phyloP scores from a whole-genome alignment of 2,113 vertebrate genomes.

The Chloroceryle aenea region DNA sequence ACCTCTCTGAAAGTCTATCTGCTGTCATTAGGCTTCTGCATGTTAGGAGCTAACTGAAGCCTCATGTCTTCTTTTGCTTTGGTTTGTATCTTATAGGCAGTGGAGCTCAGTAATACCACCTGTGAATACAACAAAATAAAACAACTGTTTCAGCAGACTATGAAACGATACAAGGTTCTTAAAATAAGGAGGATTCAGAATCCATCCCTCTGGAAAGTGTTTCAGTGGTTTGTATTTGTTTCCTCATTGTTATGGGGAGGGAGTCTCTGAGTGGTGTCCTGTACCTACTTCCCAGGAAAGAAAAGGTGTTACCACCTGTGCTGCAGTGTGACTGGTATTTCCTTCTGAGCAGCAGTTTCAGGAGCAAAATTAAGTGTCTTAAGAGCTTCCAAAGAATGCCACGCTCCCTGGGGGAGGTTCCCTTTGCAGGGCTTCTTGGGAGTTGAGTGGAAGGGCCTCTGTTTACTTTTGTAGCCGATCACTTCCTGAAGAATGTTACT shows the following conservation, averaged over 20 bases:
- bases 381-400: background rate
- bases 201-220: constrained; percentile 81
- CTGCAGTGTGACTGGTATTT: background rate
- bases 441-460: background rate
- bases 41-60: background rate
- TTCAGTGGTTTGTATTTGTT: constrained; percentile 83
- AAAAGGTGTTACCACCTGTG: background rate
- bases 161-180: constrained; percentile 75
- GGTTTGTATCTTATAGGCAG: constrained; percentile 69
- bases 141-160: constrained; percentile 78
- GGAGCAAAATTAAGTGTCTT: background rate
- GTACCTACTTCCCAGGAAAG: background rate
- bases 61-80: background rate
- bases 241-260: background rate
- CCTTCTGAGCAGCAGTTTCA: background rate
- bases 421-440: background rate
- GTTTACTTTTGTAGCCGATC: background rate
- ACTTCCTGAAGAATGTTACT: background rate
- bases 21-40: background rate
- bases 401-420: background rate
- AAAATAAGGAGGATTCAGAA: constrained; percentile 87
- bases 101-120: constrained; percentile 46
- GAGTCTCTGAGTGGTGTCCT: background rate
- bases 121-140: constrained; percentile 71
- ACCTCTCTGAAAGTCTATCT: background rate